Conservation (phyloP, 1,140 invertebrate species). For the Heterodera schachtii region DNA sequence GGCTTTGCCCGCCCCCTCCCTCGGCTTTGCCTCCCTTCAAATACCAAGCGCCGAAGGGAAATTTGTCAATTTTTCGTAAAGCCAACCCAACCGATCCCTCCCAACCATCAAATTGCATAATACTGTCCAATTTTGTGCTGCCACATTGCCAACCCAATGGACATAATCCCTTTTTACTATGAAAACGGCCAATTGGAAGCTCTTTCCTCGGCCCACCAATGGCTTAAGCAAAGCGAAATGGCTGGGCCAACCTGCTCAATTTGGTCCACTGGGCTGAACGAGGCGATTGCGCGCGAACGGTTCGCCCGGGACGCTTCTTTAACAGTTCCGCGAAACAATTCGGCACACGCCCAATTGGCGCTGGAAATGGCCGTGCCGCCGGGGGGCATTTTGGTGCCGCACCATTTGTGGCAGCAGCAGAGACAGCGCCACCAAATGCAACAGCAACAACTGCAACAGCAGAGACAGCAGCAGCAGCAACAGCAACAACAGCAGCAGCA, state of each 20-base stretch:
- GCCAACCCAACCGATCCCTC: background rate
- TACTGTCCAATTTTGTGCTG: background rate
- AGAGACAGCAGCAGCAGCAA: background rate
- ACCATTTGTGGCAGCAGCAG: background rate
- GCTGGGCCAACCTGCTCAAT: background rate
- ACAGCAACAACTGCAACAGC: background rate
- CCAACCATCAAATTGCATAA: background rate
- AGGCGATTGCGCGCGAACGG: conserved; percentile 7
- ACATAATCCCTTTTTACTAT: conserved; percentile 9
- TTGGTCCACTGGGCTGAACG: background rate
- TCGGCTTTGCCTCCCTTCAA: background rate
- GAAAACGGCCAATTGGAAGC: conserved; percentile 8
- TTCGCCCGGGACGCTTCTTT: background rate
- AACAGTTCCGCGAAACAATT: background rate
- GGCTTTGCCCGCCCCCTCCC: too few relatives aligned
- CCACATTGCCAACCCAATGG: background rate
- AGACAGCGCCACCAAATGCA: background rate
- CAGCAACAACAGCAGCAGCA: background rate
- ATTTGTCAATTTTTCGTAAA: background rate
- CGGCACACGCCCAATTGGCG: background rate
- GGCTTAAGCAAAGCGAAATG: background rate
- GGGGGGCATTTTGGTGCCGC: background rate
- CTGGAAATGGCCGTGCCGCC: background rate
- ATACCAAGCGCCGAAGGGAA: background rate
- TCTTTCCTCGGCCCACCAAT: background rate